Evolutionary conservation across 2,113 vertebrate species (phyloP).

Genomic region (Anolis sagrei): DNA sequence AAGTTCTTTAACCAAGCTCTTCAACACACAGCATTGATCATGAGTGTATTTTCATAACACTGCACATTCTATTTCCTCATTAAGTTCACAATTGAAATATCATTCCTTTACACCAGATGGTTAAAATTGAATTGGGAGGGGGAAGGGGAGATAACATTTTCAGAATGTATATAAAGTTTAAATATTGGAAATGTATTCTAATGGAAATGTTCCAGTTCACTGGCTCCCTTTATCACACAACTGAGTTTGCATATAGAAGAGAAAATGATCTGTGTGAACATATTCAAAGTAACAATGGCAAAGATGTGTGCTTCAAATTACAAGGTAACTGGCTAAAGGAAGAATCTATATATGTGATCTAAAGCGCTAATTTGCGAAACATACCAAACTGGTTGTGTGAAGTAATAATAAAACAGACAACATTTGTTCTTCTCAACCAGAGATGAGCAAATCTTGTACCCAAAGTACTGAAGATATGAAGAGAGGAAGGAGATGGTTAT

Average conservation of each 20-base stretch:
- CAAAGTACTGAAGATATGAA: background rate
- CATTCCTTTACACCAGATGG: background rate
- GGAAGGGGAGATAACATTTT: background rate
- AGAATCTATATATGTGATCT: background rate
- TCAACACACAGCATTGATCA: background rate
- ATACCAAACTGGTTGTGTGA: background rate
- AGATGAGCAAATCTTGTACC: background rate
- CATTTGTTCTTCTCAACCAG: background rate
- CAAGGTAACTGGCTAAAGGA: background rate
- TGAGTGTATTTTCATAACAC: background rate
- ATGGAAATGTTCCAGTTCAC: background rate
- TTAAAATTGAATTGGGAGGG: background rate
- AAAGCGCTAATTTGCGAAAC: background rate
- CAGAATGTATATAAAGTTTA: constrained; percentile 9
- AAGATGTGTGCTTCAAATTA: background rate
- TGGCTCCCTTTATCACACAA: background rate
- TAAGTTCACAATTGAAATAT: constrained; percentile 4
- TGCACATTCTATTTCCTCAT: constrained; percentile 7
- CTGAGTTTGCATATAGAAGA: background rate
- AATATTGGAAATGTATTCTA: constrained; percentile 37
- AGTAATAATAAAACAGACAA: background rate
- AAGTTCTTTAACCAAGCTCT: background rate
- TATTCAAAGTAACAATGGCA: background rate
- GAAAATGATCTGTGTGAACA: background rate
- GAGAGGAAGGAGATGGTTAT: too few species aligned